phyloP scores from a whole-genome alignment of 2,888 invertebrate genomes.

The Prionchulus punctatus region DNA sequence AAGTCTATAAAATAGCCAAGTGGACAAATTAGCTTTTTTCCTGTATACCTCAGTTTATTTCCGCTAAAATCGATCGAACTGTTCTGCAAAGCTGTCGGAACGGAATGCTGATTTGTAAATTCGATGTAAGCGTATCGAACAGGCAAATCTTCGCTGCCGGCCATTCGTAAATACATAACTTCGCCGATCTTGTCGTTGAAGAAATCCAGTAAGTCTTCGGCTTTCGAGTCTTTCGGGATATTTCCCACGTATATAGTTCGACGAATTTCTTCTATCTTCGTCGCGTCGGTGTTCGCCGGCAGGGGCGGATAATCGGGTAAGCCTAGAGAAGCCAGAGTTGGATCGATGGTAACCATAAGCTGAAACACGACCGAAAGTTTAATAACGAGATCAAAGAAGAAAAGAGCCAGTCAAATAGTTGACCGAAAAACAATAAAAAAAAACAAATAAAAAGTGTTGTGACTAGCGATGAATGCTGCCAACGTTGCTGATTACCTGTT shows the following conservation, averaged over 20 bases:
- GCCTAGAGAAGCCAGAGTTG: conserved; percentile 54
- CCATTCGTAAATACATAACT: conserved; percentile 80
- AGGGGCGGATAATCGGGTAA: conserved; percentile 77
- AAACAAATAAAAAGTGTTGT: neutral
- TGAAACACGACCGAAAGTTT: too few relatives aligned
- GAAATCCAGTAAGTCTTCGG: conserved; percentile 71
- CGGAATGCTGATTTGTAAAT: conserved; percentile 73
- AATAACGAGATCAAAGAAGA: too few relatives aligned
- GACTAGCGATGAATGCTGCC: neutral
- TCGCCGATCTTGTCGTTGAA: conserved; percentile 44
- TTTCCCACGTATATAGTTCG: conserved; percentile 74
- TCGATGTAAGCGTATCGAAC: conserved; percentile 65
- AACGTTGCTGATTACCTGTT: too few relatives aligned
- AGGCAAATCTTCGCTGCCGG: conserved; percentile 53
- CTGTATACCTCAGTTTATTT: conserved; percentile 43
- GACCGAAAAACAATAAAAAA: neutral
- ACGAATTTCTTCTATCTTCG: conserved; percentile 81
- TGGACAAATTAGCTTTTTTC: too few relatives aligned
- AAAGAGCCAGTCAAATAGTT: neutral
- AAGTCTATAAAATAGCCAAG: too few relatives aligned
- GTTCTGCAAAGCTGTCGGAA: conserved; percentile 62
- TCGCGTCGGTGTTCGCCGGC: conserved; percentile 49
- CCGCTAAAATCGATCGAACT: conserved; percentile 61
- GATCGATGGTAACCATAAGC: conserved; percentile 48
- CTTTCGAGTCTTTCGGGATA: conserved; percentile 40